Evolutionary conservation across 1,140 invertebrate genomes (phyloP).

Genomic region (Drosophila miranda): DNA sequence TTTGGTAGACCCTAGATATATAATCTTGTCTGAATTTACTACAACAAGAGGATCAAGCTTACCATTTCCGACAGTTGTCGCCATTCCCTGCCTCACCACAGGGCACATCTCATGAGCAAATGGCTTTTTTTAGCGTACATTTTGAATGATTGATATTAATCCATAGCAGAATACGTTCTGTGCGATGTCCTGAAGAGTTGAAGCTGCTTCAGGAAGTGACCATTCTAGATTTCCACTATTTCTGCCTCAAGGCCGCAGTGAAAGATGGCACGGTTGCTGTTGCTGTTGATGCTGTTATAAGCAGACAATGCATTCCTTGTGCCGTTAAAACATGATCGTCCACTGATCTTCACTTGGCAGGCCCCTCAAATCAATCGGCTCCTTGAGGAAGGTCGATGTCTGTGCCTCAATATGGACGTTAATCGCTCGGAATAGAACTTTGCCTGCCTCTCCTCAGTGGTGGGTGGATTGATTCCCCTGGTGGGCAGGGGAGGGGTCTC

Average conservation of each 20-base stretch:
- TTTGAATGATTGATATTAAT: constrained; percentile 65
- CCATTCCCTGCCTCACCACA: constrained; percentile 90
- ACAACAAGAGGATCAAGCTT: background rate
- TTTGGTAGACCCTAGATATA: constrained; percentile 44
- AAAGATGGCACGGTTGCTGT: constrained; percentile 51
- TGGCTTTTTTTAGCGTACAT: constrained; percentile 85
- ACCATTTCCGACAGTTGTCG: constrained; percentile 91
- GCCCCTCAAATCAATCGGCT: constrained; percentile 7
- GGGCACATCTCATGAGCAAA: constrained; percentile 96
- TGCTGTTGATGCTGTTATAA: constrained; percentile 13
- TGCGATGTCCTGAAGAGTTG: constrained; percentile 16
- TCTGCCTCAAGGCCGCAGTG: constrained; percentile 43
- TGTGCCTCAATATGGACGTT: constrained; percentile 27
- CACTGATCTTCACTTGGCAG: constrained; percentile 2
- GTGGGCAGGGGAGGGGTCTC: background rate
- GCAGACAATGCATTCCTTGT: constrained; percentile 21
- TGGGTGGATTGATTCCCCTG: background rate
- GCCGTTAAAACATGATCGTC: constrained; percentile 30
- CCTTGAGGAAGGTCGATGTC: constrained; percentile 33
- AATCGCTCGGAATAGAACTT: constrained; percentile 30
- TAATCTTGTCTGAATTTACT: no score
- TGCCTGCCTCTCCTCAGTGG: background rate
- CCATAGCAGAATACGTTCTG: constrained; percentile 26
- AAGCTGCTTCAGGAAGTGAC: constrained; percentile 16
- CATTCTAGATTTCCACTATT: constrained; percentile 33